These are phyloP conservation scores for Neopipo cinnamomea DNA, from an alignment of 2,113 vertebrate species.

Conservation along the genomic window DNA sequence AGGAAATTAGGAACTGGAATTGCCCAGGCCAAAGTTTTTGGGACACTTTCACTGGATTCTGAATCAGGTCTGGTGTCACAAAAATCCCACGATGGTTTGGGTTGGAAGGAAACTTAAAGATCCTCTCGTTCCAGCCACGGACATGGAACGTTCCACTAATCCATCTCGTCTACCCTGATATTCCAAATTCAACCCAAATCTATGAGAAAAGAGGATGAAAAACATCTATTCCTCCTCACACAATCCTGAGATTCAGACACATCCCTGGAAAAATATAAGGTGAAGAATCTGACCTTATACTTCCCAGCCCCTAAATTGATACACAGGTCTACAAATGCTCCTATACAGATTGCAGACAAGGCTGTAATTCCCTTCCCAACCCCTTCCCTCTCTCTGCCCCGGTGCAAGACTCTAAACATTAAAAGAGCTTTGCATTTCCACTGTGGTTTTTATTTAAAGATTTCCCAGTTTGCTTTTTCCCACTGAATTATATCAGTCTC, in stretches of 20 bases:
- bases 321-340: neutral
- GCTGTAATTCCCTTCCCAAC: neutral
- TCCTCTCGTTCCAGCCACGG: neutral
- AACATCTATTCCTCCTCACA: neutral
- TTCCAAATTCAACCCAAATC: neutral
- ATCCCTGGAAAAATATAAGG: neutral
- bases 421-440: neutral
- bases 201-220: neutral
- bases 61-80: neutral
- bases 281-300: neutral
- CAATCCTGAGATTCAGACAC: neutral
- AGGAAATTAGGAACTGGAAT: neutral
- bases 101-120: neutral
- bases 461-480: neutral
- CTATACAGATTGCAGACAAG: neutral
- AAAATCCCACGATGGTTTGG: neutral
- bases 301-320: neutral
- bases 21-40: neutral
- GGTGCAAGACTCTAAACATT: neutral
- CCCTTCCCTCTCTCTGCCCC: neutral
- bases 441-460: neutral
- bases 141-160: neutral
- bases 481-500: neutral
- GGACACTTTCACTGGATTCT: neutral
- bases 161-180: neutral